Percentiles rank a stretch among this genome's conserved stretches.
Conservation (phyloP, 2,888 invertebrate genomes). For the Synanthedon formicaeformis region DNA sequence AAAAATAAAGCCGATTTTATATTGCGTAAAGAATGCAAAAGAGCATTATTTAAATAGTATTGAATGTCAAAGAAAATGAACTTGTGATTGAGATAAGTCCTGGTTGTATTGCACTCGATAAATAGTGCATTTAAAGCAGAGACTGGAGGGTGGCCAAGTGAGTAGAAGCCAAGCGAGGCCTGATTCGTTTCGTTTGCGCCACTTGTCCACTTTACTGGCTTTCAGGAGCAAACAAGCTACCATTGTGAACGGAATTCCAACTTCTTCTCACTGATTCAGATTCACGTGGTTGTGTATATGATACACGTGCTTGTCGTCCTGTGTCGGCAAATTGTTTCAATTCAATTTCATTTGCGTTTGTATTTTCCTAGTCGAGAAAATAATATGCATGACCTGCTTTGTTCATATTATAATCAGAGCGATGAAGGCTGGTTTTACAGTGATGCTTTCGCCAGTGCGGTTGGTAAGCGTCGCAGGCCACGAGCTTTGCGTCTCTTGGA, state of each 20-base stretch:
- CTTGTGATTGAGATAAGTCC: not conserved
- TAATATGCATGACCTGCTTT: not conserved
- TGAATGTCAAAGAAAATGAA: not conserved
- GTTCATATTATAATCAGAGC: not conserved
- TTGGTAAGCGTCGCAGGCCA: too few species aligned
- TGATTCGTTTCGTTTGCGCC: slow-evolving; percentile 47
- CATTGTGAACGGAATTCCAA: slow-evolving; percentile 46
- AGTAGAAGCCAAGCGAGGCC: slow-evolving; percentile 16
- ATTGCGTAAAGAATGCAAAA: too few species aligned
- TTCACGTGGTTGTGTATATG: not conserved
- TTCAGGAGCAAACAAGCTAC: slow-evolving; percentile 53
- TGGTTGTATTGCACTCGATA: slow-evolving; percentile 18
- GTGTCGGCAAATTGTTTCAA: not conserved
- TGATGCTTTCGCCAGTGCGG: too few species aligned
- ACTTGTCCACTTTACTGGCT: slow-evolving; percentile 52
- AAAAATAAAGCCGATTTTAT: too few species aligned
- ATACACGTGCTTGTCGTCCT: not conserved
- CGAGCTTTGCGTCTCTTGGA: too few species aligned
- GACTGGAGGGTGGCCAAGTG: slow-evolving; percentile 49
- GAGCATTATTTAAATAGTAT: too few species aligned
- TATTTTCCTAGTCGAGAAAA: not conserved
- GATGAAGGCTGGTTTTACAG: too few species aligned
- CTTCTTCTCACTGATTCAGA: not conserved
- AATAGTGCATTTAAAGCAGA: slow-evolving; percentile 53
- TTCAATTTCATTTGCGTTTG: not conserved